phyloP scores from a whole-genome alignment of 2,113 vertebrate species.

The Malurus elegans region DNA sequence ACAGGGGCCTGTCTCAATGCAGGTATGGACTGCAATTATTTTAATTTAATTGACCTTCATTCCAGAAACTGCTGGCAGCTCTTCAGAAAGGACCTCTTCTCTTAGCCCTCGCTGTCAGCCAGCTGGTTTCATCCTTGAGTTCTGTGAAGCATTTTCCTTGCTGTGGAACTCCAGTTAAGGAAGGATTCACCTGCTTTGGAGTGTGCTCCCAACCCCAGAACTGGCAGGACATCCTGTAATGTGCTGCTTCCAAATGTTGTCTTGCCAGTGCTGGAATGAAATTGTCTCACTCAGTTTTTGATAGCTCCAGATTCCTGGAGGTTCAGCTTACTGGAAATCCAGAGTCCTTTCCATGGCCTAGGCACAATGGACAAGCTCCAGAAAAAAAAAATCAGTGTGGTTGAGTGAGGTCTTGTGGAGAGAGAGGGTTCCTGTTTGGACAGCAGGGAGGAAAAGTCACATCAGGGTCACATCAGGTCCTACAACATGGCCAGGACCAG shows the following conservation, averaged over 20 bases:
- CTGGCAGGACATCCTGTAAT: conserved; percentile 58
- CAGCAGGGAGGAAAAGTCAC: neutral
- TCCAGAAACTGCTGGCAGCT: neutral
- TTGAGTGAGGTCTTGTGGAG: neutral
- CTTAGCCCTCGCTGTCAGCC: neutral
- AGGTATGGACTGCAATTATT: neutral
- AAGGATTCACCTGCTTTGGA: conserved; percentile 52
- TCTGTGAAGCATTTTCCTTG: neutral
- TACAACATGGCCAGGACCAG: neutral
- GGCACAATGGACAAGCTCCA: neutral
- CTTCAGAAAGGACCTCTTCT: neutral
- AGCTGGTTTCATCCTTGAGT: neutral
- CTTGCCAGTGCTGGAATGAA: conserved; percentile 30
- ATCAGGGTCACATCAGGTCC: rapidly evolving
- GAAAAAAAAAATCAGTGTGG: neutral
- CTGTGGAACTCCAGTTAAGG: neutral
- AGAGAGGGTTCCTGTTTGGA: neutral
- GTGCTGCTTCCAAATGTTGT: neutral
- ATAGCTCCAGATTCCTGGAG: conserved; percentile 37
- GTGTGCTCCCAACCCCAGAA: neutral
- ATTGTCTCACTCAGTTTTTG: neutral
- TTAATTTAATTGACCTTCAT: neutral
- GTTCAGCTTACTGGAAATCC: conserved; percentile 33
- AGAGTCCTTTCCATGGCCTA: neutral
- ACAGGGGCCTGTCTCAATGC: neutral